Percentiles rank a stretch among this genome's conserved stretches.
Evolutionary conservation across 1,140 invertebrate genomes (phyloP).

Genomic region (Drosophila guanche): DNA sequence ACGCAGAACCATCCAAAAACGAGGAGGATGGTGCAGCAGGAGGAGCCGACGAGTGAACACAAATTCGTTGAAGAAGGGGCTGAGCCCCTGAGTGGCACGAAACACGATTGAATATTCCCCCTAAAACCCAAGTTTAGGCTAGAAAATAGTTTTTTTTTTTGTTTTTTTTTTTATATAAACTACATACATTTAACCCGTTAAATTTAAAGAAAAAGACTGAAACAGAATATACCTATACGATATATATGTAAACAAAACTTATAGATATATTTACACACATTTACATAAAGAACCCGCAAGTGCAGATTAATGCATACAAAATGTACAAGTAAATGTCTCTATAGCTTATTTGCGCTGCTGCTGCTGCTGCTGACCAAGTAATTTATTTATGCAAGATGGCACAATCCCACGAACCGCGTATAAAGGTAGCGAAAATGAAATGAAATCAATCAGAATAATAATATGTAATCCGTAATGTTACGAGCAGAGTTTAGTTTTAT

Average conservation of each 20-base stretch:
- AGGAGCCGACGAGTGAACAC: not conserved
- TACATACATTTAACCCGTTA: constrained; percentile 63
- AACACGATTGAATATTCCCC: constrained; percentile 23
- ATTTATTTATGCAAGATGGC: constrained; percentile 62
- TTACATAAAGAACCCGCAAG: not conserved
- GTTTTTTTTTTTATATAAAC: constrained; percentile 31
- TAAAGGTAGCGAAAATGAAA: constrained; percentile 1
- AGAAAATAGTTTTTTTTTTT: constrained; percentile 35
- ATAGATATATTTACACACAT: not conserved
- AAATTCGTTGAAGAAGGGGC: not conserved
- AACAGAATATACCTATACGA: constrained; percentile 37
- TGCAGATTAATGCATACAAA: too few relatives aligned
- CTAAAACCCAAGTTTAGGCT: constrained; percentile 22
- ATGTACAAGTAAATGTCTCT: too few relatives aligned
- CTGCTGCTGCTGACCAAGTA: constrained; percentile 34
- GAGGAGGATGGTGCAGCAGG: not conserved
- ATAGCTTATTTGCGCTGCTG: constrained; percentile 50
- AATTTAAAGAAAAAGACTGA: constrained; percentile 75
- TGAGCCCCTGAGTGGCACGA: constrained; percentile 5
- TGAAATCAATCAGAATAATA: too few relatives aligned
- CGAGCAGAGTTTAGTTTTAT: constrained; percentile 17
- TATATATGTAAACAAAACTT: not conserved
- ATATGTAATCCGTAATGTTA: too few relatives aligned
- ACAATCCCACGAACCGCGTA: constrained; percentile 13
- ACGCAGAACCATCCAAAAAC: constrained; percentile 3